phyloP scores from a whole-genome alignment of 2,113 vertebrate species.

The Antechinus stuartii region DNA sequence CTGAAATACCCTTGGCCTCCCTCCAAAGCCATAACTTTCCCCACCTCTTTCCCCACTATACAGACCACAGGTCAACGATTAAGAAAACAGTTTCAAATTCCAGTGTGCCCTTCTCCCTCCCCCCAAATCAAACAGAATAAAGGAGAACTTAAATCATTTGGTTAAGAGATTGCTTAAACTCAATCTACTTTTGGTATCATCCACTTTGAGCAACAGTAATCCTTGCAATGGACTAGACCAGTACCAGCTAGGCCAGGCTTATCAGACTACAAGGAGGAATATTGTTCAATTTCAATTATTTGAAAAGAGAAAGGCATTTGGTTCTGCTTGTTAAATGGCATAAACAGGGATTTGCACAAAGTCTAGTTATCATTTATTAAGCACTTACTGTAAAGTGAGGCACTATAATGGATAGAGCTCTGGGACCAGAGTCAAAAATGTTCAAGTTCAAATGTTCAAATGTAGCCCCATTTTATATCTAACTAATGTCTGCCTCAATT shows the following conservation, averaged over 20 bases:
- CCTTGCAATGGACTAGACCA: neutral
- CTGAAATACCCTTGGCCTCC: neutral
- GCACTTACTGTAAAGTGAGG: neutral
- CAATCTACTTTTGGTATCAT: neutral
- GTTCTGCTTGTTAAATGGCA: neutral
- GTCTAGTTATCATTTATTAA: neutral
- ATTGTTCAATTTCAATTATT: neutral
- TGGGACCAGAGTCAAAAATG: neutral
- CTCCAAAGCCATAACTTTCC: neutral
- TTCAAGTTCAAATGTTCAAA: neutral
- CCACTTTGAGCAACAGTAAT: neutral
- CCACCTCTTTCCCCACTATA: neutral
- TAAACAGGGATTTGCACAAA: neutral
- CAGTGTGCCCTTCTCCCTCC: neutral
- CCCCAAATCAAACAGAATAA: neutral
- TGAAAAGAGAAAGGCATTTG: neutral
- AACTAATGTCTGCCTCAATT: neutral
- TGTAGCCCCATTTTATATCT: neutral
- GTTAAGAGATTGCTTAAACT: neutral
- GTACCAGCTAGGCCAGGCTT: neutral
- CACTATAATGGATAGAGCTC: neutral
- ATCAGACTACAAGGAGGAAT: neutral
- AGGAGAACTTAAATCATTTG: neutral
- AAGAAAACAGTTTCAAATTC: neutral
- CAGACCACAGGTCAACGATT: neutral